A percentile compares a stretch with the other conserved stretches of the same genome.
phyloP scores from a whole-genome alignment of 1,140 invertebrate species.

The Stegodyphus mimosarum region DNA sequence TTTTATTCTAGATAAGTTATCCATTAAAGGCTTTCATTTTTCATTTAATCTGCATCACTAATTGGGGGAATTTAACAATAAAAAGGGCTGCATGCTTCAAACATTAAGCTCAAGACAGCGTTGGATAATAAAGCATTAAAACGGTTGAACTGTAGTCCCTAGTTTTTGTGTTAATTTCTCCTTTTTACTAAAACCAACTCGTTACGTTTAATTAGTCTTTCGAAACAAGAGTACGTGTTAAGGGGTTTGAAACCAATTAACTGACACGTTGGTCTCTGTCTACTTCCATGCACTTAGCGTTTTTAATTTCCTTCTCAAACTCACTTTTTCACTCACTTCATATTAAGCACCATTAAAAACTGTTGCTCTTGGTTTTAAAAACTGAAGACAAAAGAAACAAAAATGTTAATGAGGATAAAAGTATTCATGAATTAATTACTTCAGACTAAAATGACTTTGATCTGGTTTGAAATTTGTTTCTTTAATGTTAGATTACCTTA shows the following conservation, averaged over 20 bases:
- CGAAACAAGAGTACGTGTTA: slow-evolving; percentile 50
- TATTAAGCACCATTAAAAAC: slow-evolving; percentile 57
- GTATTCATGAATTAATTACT: slow-evolving; percentile 57
- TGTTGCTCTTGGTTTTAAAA: slow-evolving; percentile 38
- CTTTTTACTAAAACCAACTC: slow-evolving; percentile 52
- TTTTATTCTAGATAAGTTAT: no score
- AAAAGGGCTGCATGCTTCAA: not conserved
- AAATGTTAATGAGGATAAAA: slow-evolving; percentile 50
- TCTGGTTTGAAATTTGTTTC: slow-evolving; percentile 37
- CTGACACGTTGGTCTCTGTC: slow-evolving; percentile 27
- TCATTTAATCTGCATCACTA: slow-evolving; percentile 29
- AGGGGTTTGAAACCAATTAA: slow-evolving; percentile 58
- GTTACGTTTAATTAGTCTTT: slow-evolving; percentile 57
- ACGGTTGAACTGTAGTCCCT: slow-evolving; percentile 7
- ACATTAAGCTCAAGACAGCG: not conserved
- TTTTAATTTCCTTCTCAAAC: slow-evolving; percentile 46
- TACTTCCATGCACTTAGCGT: slow-evolving; percentile 32
- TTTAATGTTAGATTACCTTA: slow-evolving; percentile 21
- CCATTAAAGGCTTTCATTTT: not conserved
- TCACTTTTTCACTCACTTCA: slow-evolving; percentile 48
- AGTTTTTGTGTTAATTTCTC: slow-evolving; percentile 25
- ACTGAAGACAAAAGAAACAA: slow-evolving; percentile 36
- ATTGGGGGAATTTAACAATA: slow-evolving; percentile 33
- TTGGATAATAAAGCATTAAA: not conserved
- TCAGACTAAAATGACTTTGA: slow-evolving; percentile 54